Conservation (phyloP, 64 coral and sea anemone genomes). For the Porites lutea region DNA sequence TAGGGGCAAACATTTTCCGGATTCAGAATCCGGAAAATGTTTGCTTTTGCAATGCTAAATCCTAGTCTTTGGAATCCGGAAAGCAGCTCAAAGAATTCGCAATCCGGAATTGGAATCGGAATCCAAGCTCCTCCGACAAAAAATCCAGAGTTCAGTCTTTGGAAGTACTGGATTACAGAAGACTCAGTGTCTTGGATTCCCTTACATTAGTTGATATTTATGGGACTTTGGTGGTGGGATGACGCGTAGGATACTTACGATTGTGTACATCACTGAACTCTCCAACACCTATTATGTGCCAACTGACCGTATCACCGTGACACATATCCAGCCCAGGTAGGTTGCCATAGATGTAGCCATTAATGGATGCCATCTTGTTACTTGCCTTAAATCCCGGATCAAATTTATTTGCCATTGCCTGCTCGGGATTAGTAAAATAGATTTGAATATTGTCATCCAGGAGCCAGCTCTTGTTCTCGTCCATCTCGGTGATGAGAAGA, state of each 20-base stretch:
- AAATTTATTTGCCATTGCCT: slow-evolving; percentile 25
- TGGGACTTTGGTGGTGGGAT: no score
- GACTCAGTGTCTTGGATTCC: no score
- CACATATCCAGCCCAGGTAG: slow-evolving; percentile 42
- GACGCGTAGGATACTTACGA: slow-evolving; percentile 8
- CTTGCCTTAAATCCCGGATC: slow-evolving; percentile 22
- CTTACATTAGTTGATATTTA: no score
- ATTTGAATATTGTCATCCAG: slow-evolving; percentile 68
- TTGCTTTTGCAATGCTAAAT: no score
- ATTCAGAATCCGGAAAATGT: no score
- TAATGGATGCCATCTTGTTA: slow-evolving; percentile 63
- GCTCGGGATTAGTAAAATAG: neutral
- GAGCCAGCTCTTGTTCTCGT: slow-evolving; percentile 78
- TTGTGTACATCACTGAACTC: slow-evolving; percentile 52
- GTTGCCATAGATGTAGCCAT: slow-evolving; percentile 62
- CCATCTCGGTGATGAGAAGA: slow-evolving; percentile 62
- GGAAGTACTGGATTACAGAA: no score
- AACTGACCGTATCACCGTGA: slow-evolving; percentile 51
- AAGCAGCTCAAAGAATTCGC: no score
- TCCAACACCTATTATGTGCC: slow-evolving; percentile 65
- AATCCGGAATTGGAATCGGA: no score
- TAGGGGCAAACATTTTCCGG: no score
- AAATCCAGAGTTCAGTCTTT: no score
- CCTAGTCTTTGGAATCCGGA: no score
- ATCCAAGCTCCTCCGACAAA: no score